Conservation (phyloP, 2,888 invertebrate genomes). For the Trachelus stipa region DNA sequence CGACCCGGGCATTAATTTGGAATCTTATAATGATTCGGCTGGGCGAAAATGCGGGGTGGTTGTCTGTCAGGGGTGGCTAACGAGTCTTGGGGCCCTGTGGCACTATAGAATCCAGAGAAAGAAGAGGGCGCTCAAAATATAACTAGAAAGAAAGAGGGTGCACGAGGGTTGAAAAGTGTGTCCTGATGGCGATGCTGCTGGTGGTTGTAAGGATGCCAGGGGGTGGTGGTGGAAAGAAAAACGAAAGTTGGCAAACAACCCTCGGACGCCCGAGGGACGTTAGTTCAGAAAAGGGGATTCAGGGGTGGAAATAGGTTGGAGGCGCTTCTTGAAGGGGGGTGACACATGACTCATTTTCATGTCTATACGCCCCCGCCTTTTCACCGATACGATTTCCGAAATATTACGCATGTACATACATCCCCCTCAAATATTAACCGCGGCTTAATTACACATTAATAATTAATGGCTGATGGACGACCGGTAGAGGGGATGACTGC, state of each 20-base stretch:
- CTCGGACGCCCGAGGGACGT: constrained; percentile 52
- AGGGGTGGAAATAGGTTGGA: constrained; percentile 37
- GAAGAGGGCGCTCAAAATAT: background rate
- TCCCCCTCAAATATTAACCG: background rate
- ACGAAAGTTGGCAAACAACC: constrained; percentile 57
- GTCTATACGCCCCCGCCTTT: constrained; percentile 50
- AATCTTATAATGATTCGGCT: constrained; percentile 54
- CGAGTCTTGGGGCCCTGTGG: constrained; percentile 40
- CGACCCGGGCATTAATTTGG: constrained; percentile 51
- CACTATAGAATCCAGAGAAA: background rate
- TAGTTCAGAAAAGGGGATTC: constrained; percentile 47
- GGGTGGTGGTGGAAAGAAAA: constrained; percentile 46
- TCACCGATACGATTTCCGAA: constrained; percentile 58
- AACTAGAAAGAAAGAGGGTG: background rate
- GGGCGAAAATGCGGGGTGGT: constrained; percentile 34
- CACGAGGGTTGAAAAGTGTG: background rate
- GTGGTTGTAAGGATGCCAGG: background rate
- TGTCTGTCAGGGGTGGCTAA: constrained; percentile 34
- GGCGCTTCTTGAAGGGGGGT: constrained; percentile 30
- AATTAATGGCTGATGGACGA: background rate
- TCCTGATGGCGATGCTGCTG: background rate
- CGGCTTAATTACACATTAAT: background rate
- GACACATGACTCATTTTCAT: constrained; percentile 55
- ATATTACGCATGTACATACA: constrained; percentile 48
- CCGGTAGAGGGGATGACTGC: background rate